Percentiles rank a stretch among this genome's conserved stretches.
phyloP scores from a whole-genome alignment of 2,797 vertebrate species.

The Calcarius lapponicus region DNA sequence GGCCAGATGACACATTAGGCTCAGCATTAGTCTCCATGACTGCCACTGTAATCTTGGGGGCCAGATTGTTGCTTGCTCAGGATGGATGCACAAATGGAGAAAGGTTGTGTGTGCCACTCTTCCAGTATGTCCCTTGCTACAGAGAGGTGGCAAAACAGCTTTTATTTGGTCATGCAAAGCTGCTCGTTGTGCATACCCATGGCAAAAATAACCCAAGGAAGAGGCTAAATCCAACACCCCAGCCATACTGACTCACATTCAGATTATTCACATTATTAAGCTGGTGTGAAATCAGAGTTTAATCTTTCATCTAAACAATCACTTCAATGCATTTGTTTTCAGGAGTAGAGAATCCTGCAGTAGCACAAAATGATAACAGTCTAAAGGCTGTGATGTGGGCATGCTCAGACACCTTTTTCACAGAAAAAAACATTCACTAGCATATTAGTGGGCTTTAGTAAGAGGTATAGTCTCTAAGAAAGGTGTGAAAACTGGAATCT shows the following conservation, averaged over 20 bases:
- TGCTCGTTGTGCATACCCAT: neutral
- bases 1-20: conserved; percentile 7
- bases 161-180: neutral
- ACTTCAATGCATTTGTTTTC: neutral
- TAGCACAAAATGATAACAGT: neutral
- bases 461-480: neutral
- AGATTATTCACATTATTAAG: neutral
- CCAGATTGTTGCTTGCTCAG: neutral
- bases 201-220: neutral
- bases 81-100: neutral
- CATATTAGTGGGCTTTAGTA: neutral
- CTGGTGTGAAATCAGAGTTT: neutral
- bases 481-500: neutral
- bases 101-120: neutral
- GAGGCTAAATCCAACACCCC: neutral
- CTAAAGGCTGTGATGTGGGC: neutral
- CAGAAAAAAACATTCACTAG: neutral
- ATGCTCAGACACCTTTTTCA: neutral
- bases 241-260: neutral
- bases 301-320: neutral
- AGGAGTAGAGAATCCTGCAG: neutral
- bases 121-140: neutral
- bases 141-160: neutral
- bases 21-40: neutral
- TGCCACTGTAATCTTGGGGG: neutral